These are phyloP conservation scores for Seriola aureovittata DNA, from an alignment of 2,113 vertebrate genomes.

Conservation along the genomic window DNA sequence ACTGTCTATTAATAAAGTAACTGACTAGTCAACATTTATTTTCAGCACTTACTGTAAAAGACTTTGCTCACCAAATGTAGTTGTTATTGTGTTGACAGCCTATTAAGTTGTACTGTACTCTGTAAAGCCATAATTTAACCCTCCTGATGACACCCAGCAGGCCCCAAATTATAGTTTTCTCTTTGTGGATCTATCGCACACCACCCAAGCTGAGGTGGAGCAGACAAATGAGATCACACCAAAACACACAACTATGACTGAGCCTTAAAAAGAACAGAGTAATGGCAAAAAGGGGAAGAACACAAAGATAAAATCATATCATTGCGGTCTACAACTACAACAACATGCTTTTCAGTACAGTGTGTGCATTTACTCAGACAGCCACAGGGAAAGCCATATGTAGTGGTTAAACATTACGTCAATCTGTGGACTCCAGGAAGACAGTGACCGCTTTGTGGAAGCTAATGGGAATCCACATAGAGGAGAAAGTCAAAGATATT, in stretches of 20 bases:
- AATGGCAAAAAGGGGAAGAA: neutral
- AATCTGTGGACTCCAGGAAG: neutral
- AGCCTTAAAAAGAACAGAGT: slow-evolving; percentile 10
- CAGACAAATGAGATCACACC: slow-evolving; percentile 41
- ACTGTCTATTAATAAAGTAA: neutral
- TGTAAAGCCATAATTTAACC: slow-evolving; percentile 30
- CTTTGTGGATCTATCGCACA: slow-evolving; percentile 16
- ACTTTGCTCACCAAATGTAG: neutral
- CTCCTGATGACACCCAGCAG: slow-evolving; percentile 41
- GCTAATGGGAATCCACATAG: neutral
- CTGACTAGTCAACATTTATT: neutral
- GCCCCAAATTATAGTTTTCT: slow-evolving; percentile 62
- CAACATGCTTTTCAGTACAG: slow-evolving; percentile 13
- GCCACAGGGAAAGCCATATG: neutral
- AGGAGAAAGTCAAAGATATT: neutral
- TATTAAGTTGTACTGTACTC: slow-evolving; percentile 15
- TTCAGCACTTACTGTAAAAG: neutral
- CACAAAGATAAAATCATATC: slow-evolving; percentile 9
- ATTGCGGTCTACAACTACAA: slow-evolving; percentile 2
- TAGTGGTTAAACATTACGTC: neutral
- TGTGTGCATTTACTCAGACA: neutral
- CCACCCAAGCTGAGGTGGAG: slow-evolving; percentile 7
- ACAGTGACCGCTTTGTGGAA: neutral
- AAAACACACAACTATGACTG: slow-evolving; percentile 36
- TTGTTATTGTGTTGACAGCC: slow-evolving; percentile 48